Base-by-base conservation (phyloP, 2,797 vertebrate genomes). In the Gobionotothen gibberifrons region DNA sequence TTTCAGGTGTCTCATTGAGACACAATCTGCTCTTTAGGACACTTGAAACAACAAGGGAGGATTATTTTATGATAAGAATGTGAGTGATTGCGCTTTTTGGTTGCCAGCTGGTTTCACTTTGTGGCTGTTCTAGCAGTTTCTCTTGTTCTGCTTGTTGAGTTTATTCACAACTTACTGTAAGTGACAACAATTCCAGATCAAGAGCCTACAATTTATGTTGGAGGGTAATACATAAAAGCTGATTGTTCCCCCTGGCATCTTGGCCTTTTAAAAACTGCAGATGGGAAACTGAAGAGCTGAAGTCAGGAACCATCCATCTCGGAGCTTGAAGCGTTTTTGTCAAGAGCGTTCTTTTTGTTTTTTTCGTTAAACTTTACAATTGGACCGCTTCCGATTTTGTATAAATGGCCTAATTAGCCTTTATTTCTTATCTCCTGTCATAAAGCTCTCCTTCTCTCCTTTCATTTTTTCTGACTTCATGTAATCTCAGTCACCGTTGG, bases 151-250 rank as follows among this genome's bases (percentile, higher is more conserved):
- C 43, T 16, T 44, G 26, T 21, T 56, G 43, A 36, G 44, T 67
- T 61, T 66, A 66, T 60, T 56, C 36, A 49, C 54, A n/a, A 44
- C 8, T 42, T 32, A n/a, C n/a, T n/a, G n/a, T n/a, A 4, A 52
- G 15, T 55, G 16, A 11, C 5, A 48, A 13, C 5, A 63, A 19
- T 49, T 51, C 5, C 9, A 46, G 48, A 29, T 11, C 1, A 3
- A 56, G 26, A 57, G 44, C 48, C 3, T 21, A 53, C 11, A 1
- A 54, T 48, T 54, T 43, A 5, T 36, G 60, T 32, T 47, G 49
- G 43, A 59, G 43, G 40, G 17, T 55, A 43, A 15, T n/a, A 43
- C 8, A 59, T 56, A 48, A 14, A 55, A 39, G 42, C 7, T 26
- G 46, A 47, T 22, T n/a, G 15, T 46, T 62, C 14, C 5, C 7